Base-by-base conservation (phyloP, 2,113 vertebrate genomes). In the Gorsachius goisagi region DNA sequence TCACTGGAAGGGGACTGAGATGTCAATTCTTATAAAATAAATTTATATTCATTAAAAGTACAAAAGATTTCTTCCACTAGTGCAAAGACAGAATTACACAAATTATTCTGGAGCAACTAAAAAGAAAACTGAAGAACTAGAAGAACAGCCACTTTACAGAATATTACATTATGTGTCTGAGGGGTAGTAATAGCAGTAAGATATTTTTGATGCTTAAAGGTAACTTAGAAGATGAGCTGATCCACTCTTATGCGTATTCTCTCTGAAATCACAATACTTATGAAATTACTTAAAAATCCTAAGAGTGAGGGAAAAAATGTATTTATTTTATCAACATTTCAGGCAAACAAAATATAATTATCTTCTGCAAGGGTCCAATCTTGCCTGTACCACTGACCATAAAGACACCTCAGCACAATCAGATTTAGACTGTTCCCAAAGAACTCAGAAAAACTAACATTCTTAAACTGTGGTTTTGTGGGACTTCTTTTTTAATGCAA, bases 11-110 rank as follows among this genome's bases (percentile, higher is more conserved):
- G 19, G 45, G 59, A 81, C 56, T 69, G 44, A 60, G 59, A 83
- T 21, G 6, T 77, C 59, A 79, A 12, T 50, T 85, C 77, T 79
- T 68, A 12, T 90, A 95, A 94, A 88, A 45, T 26, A 53, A 26
- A 73, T 63, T 84, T 60, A 55, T 76, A 83, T 55, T 90, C 41
- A 91, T 77, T 63, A 71, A 63, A 96, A 87, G 21, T 33, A 75
- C 66, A 22, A 94, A 59, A 95, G 5, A 89, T 75, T 96, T 97
- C 89, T 97, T 97, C 96, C 88, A 97, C 93, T 96, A 92, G 83
- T 96, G 95, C 96, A 98, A 97, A 96, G 49, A 90, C 49, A 96
- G 76, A 96, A 91, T 88, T 94, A 60, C 14, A 86, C 10, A 81
- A 80, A 63, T 75, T 60, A 53, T 85, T 91, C 84, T 66, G 55